Evolutionary conservation across 2,888 invertebrate genomes (phyloP).

Genomic region (Unio pictorum): DNA sequence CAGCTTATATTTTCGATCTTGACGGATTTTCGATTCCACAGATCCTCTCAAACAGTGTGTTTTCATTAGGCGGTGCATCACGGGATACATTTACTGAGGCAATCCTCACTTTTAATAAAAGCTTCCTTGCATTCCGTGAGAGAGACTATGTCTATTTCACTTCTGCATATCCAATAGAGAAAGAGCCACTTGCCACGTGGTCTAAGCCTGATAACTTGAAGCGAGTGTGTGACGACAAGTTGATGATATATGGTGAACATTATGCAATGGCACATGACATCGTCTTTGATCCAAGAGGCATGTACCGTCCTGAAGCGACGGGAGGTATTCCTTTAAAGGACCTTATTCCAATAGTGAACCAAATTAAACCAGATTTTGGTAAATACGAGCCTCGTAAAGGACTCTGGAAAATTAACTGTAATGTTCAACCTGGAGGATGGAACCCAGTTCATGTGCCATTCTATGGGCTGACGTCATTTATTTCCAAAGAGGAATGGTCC

Average conservation of each 20-base stretch:
- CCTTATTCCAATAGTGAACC: conserved; percentile 19
- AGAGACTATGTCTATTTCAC: conserved; percentile 14
- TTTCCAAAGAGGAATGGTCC: conserved; percentile 2
- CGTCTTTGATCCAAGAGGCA: conserved; percentile 11
- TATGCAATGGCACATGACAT: conserved; percentile 18
- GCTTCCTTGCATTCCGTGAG: too few species aligned
- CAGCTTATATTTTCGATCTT: too few species aligned
- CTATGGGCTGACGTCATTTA: conserved; percentile 11
- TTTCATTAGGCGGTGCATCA: too few species aligned
- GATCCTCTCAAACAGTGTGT: too few species aligned
- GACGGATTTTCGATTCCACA: too few species aligned
- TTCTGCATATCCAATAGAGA: conserved; percentile 10
- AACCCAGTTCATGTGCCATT: conserved; percentile 6
- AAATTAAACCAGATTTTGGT: conserved; percentile 11
- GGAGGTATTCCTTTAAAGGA: conserved; percentile 31
- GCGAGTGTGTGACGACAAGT: conserved; percentile 13
- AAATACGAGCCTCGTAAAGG: conserved; percentile 21
- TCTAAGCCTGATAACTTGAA: too few species aligned
- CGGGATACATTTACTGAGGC: too few species aligned
- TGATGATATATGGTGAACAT: conserved; percentile 13
- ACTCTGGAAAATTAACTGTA: conserved; percentile 29
- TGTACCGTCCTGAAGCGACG: neutral
- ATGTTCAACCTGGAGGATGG: neutral
- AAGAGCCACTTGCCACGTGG: conserved; percentile 10
- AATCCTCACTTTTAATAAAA: too few species aligned